phyloP scores from a whole-genome alignment of 2,113 vertebrate genomes.

The Myrmecophaga tridactyla region DNA sequence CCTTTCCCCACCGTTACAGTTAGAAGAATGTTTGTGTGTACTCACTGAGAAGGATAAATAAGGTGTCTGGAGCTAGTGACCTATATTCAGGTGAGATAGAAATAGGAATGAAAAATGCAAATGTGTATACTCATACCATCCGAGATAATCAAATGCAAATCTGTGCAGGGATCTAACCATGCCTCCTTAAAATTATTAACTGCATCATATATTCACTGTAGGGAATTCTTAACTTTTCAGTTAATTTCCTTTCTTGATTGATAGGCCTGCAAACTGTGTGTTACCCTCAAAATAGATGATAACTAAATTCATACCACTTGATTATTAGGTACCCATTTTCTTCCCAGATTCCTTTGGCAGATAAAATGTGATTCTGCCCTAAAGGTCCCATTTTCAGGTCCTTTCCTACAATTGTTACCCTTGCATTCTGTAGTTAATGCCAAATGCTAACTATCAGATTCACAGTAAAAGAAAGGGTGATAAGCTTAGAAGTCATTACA shows the following conservation, averaged over 20 bases:
- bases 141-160: neutral
- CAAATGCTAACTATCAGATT: conserved; percentile 44
- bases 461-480: neutral
- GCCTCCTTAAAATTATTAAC: neutral
- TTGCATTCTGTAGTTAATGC: neutral
- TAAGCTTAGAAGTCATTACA: neutral
- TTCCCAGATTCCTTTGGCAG: neutral
- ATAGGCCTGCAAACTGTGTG: neutral
- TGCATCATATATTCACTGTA: neutral
- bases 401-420: conserved; percentile 38
- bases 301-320: conserved; percentile 43
- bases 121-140: neutral
- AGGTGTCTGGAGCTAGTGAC: neutral
- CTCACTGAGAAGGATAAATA: neutral
- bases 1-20: neutral
- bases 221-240: conserved; percentile 31
- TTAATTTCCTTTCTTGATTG: conserved; percentile 46
- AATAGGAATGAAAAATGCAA: neutral
- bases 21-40: neutral
- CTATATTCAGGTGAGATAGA: neutral
- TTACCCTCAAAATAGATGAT: conserved; percentile 17
- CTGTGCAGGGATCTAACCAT: neutral
- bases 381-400: conserved; percentile 43
- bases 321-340: conserved; percentile 37
- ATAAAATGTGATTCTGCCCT: neutral